Evolutionary conservation across 2,888 invertebrate species (phyloP), one percentile per base, ranked within the genome.

Genomic region (Zaprionus obscuricornis): DNA sequence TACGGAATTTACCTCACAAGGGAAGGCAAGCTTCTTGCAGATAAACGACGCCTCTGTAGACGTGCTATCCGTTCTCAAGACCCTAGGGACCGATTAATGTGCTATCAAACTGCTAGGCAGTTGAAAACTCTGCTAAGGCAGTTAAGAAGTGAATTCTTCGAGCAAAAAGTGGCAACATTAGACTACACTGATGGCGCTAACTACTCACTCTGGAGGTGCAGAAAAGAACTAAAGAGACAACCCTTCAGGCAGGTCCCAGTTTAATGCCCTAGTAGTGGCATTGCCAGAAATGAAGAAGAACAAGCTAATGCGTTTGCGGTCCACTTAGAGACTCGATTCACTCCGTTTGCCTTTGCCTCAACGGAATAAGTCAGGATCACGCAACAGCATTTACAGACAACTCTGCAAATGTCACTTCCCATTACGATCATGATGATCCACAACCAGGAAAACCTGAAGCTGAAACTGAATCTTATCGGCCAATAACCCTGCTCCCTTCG

Each of bases 101-200:
- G 47, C 36, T 27, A 47, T 10, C 17, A 16, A 2, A 31, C 22
- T 11, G 31, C 29, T 8, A 37, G 18, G 13, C 39, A 36, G 13
- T 14, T 37, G 10, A 6, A 14, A 37, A 29, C 8, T 8, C 3
- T 54, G 2, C 24, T 47, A 55, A 47, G 46, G 8, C 46, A 55
- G 11, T 17, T 55, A 3, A 18, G 46, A 24, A 34, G 34, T 13
- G 20, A 56, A 24, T 56, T 56, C 20, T 46, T 55, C 10, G 27
- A 56, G 29, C 47, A 56, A 18, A 56, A 49, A 34, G 18, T 56
- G 11, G 7, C 29, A 10, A 29, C 42, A 11, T 42, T 42, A 46
- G 40, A 55, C 18, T 42, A 47, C 14, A 40, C 47, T 2, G 26
- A 36, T 3, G 47, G 36, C 17, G 10, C 14, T 14, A n/a, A n/a